Evolutionary conservation across 92 coral and sea anemone species (phyloP), one percentile per base, ranked within the genome.

Genomic region (Porites cylindrica): DNA sequence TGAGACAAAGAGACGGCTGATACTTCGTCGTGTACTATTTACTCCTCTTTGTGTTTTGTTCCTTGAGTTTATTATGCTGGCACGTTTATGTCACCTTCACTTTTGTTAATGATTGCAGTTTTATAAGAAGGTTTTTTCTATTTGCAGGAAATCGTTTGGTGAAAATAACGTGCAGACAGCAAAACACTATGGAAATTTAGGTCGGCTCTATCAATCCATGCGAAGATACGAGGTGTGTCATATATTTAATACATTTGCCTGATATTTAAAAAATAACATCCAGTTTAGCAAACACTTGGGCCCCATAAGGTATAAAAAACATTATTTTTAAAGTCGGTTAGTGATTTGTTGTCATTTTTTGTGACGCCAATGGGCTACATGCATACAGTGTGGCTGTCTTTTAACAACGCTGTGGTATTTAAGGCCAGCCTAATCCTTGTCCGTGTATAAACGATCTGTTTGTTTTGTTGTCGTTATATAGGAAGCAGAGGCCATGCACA

Each of bases 401-500:
- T 32, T 32, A 32, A 32, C 4, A 32, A 32, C 43, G 43, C 43
- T 38, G 5, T 38, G 47, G 47, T 38, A 38, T 38, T 38, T 38
- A 38, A 38, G 6, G 47, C 47, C 47, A 38, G 47, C 1, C 47
- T 38, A 38, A 38, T 38, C 47, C 47, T 3, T 38, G 47, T 38
- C 47, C 47, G 47, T 38, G 47, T 4, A 38, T 38, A 38, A 38
- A 38, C n/a, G 32, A 63, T 21, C 20, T 67, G 20, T 79, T 71
- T 65, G 18, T 56, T 47, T 8, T 88, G 61, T 12, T 53, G 78
- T 9, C 47, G 51, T 66, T 61, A 10, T 54, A 10, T 50, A 97
- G 99, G 99, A 95, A 83, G 99, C 99, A 0, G 99, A 97, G 81
- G 94, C 85, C 72, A 97, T 97, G 99, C 99, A 97, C 66, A 93